Conservation (phyloP, 2,888 invertebrate genomes). For the Cylloceria caligata region DNA sequence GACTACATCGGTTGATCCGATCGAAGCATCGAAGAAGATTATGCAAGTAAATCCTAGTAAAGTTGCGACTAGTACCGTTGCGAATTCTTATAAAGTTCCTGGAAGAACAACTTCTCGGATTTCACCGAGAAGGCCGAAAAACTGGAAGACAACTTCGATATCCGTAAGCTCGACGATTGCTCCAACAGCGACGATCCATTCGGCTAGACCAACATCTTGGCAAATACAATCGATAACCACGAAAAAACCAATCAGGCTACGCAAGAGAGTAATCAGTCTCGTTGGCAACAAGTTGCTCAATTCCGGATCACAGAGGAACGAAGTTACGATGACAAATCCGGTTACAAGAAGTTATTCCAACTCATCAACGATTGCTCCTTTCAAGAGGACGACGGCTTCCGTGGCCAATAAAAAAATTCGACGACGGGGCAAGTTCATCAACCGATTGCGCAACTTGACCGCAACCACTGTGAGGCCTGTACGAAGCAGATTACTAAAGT, state of each 20-base stretch:
- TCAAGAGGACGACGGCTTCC: constrained; percentile 21
- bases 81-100: not conserved
- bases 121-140: constrained; percentile 20
- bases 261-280: constrained; percentile 10
- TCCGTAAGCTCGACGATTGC: not conserved
- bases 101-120: not conserved
- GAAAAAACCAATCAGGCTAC: constrained; percentile 31
- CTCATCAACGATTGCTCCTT: not conserved
- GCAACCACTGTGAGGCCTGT: constrained; percentile 31
- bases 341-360: not conserved
- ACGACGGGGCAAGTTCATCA: constrained; percentile 41
- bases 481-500: constrained; percentile 53
- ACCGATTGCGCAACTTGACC: constrained; percentile 14
- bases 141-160: not conserved
- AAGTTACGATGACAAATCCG: not conserved
- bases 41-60: not conserved
- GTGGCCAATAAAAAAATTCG: constrained; percentile 50
- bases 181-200: not conserved
- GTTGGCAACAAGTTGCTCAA: constrained; percentile 9
- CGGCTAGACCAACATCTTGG: constrained; percentile 45
- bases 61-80: not conserved
- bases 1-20: not conserved
- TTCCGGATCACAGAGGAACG: constrained; percentile 30
- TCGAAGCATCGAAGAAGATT: not conserved
- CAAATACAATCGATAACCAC: constrained; percentile 37